These are phyloP conservation scores for Oncopodura yosiiana DNA, from an alignment of 1,140 invertebrate species.

Conservation along the genomic window DNA sequence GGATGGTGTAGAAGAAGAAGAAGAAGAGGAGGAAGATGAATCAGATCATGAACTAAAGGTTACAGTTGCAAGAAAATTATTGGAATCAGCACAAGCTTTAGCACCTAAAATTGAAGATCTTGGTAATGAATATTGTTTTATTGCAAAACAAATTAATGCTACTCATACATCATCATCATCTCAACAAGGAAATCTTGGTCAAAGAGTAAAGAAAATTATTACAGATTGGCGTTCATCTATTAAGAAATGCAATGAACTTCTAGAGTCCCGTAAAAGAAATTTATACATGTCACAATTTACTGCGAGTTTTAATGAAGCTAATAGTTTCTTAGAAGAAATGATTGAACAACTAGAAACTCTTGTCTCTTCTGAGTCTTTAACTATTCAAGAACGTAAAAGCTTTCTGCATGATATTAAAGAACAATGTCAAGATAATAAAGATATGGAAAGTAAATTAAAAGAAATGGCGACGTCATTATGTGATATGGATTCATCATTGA, in stretches of 20 bases:
- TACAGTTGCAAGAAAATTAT: not conserved
- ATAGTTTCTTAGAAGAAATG: too few relatives aligned
- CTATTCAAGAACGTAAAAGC: too few relatives aligned
- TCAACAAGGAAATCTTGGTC: slow-evolving; percentile 15
- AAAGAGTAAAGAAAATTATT: slow-evolving; percentile 18
- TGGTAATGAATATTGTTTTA: slow-evolving; percentile 21
- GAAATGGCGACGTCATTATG: not conserved
- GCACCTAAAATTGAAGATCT: slow-evolving; percentile 28
- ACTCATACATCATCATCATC: too few relatives aligned
- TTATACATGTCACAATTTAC: too few relatives aligned
- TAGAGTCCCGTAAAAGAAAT: not conserved
- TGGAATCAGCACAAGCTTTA: slow-evolving; percentile 17
- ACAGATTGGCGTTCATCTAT: slow-evolving; percentile 13
- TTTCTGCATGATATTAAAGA: slow-evolving; percentile 19
- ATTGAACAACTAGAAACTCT: too few relatives aligned
- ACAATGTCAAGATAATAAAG: slow-evolving; percentile 1
- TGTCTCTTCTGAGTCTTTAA: too few relatives aligned
- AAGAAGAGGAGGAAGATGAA: not conserved
- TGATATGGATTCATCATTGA: not conserved
- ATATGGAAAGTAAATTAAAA: slow-evolving; percentile 15
- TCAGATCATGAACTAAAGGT: not conserved
- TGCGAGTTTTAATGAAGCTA: too few relatives aligned
- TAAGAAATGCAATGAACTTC: not conserved
- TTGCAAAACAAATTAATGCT: slow-evolving; percentile 15
- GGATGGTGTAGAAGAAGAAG: not conserved